A percentile compares a stretch with the other conserved stretches of the same genome.
phyloP scores from a whole-genome alignment of 2,888 invertebrate species.

The Noctuana brunneofusca region DNA sequence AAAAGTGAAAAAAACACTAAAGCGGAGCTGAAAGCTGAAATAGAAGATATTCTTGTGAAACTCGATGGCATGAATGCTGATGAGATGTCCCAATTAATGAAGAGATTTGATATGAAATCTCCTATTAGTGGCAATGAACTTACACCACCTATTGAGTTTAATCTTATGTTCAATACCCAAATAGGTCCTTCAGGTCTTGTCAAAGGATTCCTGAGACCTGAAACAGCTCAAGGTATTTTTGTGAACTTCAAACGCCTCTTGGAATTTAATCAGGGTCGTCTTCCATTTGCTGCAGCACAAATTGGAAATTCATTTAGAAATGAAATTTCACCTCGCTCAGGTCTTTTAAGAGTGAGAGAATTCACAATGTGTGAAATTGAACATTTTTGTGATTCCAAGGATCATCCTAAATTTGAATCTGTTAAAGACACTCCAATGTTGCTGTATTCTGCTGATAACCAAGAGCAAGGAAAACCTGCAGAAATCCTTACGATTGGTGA shows the following conservation, averaged over 20 bases:
- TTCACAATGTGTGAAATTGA: slow-evolving; percentile 99
- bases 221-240: slow-evolving; percentile 99
- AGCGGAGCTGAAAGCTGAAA: slow-evolving; percentile 87
- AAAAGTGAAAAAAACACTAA: slow-evolving; percentile 91
- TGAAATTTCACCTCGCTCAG: slow-evolving; percentile 99
- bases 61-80: slow-evolving; percentile 96
- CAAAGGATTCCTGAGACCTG: slow-evolving; percentile 97
- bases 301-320: slow-evolving; percentile 99
- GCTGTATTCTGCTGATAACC: slow-evolving; percentile 97
- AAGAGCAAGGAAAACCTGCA: slow-evolving; percentile 97
- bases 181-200: slow-evolving; percentile 98
- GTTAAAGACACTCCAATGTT: slow-evolving; percentile 89
- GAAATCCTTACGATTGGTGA: slow-evolving; percentile 90
- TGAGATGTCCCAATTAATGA: slow-evolving; percentile 93
- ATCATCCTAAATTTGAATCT: slow-evolving; percentile 93
- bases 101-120: slow-evolving; percentile 95
- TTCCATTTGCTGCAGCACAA: slow-evolving; percentile 99
- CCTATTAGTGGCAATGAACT: slow-evolving; percentile 97
- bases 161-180: slow-evolving; percentile 99
- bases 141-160: slow-evolving; percentile 98
- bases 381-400: slow-evolving; percentile 99
- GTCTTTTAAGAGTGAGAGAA: slow-evolving; percentile 96
- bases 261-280: slow-evolving; percentile 97
- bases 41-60: slow-evolving; percentile 90
- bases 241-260: slow-evolving; percentile 99